These are phyloP conservation scores for Ictalurus furcatus DNA, from an alignment of 2,113 vertebrate genomes.

Conservation along the genomic window DNA sequence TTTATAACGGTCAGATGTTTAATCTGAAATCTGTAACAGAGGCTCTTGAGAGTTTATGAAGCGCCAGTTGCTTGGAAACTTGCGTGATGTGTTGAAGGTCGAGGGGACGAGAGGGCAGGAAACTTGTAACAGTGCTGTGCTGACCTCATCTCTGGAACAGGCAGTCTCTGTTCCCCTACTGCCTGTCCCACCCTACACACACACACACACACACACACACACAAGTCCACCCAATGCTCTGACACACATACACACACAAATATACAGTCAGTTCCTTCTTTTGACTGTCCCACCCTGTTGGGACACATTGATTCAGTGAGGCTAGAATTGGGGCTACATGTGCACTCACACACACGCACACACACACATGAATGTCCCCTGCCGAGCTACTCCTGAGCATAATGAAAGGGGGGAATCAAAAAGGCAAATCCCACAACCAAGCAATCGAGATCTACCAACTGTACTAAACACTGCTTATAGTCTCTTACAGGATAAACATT, in stretches of 20 bases:
- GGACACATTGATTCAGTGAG: constrained; percentile 41
- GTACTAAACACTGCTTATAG: not conserved
- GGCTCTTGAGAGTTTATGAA: not conserved
- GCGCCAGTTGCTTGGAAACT: constrained; percentile 26
- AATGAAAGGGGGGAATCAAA: constrained; percentile 24
- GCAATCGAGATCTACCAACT: not conserved
- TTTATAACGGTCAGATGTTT: not conserved
- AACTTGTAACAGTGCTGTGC: constrained; percentile 60
- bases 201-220: constrained; percentile 43
- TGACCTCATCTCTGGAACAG: constrained; percentile 77
- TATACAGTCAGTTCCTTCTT: constrained; percentile 32
- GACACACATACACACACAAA: constrained; percentile 37
- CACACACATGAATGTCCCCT: constrained; percentile 2
- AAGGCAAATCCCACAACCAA: constrained; percentile 3
- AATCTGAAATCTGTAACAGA: not conserved
- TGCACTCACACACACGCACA: not conserved
- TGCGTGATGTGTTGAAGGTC: constrained; percentile 31
- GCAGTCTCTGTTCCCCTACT: constrained; percentile 72
- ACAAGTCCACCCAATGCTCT: not conserved
- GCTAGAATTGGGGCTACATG: constrained; percentile 11
- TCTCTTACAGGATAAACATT: not conserved
- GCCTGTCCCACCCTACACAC: constrained; percentile 70
- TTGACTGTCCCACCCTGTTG: constrained; percentile 39
- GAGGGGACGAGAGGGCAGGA: constrained; percentile 61
- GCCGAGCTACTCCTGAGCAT: not conserved